Base-by-base conservation (phyloP, 2,797 vertebrate species). In the Hypotaenidia philippensis region DNA sequence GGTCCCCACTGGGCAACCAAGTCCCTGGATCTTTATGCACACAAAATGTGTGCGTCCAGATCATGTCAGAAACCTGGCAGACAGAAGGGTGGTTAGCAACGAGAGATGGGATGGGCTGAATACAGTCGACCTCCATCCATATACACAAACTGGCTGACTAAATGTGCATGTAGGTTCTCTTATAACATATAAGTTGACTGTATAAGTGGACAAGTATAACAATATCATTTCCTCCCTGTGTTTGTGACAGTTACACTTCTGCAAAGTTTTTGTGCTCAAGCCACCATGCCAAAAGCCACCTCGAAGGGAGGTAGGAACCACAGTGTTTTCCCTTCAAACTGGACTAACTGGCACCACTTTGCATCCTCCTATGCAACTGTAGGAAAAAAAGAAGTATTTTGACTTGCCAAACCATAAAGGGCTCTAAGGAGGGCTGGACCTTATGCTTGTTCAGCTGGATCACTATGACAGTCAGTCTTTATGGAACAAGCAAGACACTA, bases 401-500 rank as follows among this genome's bases (percentile, higher is more conserved):
- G 20, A 78, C 57, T 74, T 68, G 63, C 23, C 78, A 78, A 87
- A 61, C 10, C 26, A 17, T 44, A 88, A 75, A 65, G 16, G 10
- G 21, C 47, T 88, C 29, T 55, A 36, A 78, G 49, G 50, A 69
- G 23, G 15, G 72, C 29, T 75, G 75, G 66, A 83, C 40, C 69
- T 91, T 1, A 79, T 0, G 11, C 40, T 50, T 41, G 25, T 55
- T 75, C 53, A 49, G 23, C 32, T 81, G 27, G 45, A 83, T 83
- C 26, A 41, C 74, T 80, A 22, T 12, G 17, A 44, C 41, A 44
- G 41, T 72, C 9, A 55, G 34, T 52, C 64, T 25, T 90, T 75
- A 69, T 90, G 82, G 47, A 87, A 87, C 23, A 92, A 49, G 32
- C 13, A 60, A 85, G 61, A 41, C 47, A 41, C 52, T 75, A 12